phyloP scores from a whole-genome alignment of 2,113 vertebrate species.

The Upupa epops region DNA sequence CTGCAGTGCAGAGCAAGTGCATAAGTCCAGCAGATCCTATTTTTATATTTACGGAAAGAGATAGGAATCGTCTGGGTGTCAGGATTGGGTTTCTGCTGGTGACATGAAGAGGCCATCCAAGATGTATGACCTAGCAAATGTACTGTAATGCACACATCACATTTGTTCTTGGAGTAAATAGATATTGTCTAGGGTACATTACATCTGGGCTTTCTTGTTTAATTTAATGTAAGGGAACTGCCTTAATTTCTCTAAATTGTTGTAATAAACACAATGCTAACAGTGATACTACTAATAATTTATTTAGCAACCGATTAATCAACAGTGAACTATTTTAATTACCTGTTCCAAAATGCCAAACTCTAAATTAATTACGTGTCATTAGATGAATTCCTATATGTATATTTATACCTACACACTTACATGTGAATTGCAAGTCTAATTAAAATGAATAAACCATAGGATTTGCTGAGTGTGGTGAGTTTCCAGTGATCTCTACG shows the following conservation, averaged over 20 bases:
- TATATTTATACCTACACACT: not conserved
- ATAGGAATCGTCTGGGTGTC: not conserved
- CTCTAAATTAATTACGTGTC: conserved; percentile 55
- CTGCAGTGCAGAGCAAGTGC: not conserved
- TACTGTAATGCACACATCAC: conserved; percentile 54
- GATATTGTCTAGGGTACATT: conserved; percentile 54
- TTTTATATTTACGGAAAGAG: not conserved
- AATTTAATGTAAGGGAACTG: conserved; percentile 62
- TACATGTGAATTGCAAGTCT: conserved; percentile 8
- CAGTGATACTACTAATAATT: conserved; percentile 44
- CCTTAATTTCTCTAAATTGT: conserved; percentile 69
- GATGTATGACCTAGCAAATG: conserved; percentile 58
- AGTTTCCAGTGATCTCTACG: not conserved
- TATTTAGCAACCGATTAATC: conserved; percentile 56
- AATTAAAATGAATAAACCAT: conserved; percentile 50
- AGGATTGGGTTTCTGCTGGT: not conserved
- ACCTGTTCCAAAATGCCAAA: conserved; percentile 57
- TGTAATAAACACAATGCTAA: conserved; percentile 32
- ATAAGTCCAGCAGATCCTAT: conserved; percentile 13
- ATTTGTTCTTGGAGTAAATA: conserved; percentile 41
- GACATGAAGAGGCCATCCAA: conserved; percentile 26
- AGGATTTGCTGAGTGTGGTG: not conserved
- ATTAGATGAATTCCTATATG: conserved; percentile 15
- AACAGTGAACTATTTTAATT: conserved; percentile 64
- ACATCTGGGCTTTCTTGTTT: conserved; percentile 53